Evolutionary conservation across 2,113 vertebrate species (phyloP).

Genomic region (Amia ocellicauda): DNA sequence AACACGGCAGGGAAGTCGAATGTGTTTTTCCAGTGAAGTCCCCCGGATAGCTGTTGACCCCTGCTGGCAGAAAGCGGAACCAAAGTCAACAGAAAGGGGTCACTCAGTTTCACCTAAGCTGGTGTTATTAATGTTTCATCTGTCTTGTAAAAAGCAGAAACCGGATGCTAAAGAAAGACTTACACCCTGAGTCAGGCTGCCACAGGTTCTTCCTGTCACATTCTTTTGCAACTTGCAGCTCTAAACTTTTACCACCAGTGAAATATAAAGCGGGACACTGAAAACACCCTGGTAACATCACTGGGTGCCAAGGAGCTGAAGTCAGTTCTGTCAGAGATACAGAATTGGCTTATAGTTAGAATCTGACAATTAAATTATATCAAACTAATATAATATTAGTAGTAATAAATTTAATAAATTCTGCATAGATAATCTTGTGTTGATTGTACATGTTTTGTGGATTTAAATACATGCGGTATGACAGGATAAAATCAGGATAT

Average conservation of each 20-base stretch:
- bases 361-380: too few relatives aligned
- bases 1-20: background rate
- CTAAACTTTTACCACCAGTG: background rate
- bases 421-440: too few relatives aligned
- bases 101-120: background rate
- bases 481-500: too few relatives aligned
- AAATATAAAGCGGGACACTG: background rate
- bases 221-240: background rate
- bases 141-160: background rate
- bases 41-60: constrained; percentile 9
- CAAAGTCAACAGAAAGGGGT: too few relatives aligned
- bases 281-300: background rate
- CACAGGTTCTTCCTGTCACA: background rate
- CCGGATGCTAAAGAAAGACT: background rate
- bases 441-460: too few relatives aligned
- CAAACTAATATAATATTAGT: too few relatives aligned
- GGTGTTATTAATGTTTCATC: constrained; percentile 6
- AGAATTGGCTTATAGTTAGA: too few relatives aligned
- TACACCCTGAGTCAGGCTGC: background rate
- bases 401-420: too few relatives aligned
- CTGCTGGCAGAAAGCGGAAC: constrained; percentile 13
- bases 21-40: background rate
- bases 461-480: too few relatives aligned
- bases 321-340: too few relatives aligned
- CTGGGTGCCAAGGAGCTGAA: background rate